Base-by-base conservation (phyloP, 1,140 invertebrate species). In the Holotrichia oblita region DNA sequence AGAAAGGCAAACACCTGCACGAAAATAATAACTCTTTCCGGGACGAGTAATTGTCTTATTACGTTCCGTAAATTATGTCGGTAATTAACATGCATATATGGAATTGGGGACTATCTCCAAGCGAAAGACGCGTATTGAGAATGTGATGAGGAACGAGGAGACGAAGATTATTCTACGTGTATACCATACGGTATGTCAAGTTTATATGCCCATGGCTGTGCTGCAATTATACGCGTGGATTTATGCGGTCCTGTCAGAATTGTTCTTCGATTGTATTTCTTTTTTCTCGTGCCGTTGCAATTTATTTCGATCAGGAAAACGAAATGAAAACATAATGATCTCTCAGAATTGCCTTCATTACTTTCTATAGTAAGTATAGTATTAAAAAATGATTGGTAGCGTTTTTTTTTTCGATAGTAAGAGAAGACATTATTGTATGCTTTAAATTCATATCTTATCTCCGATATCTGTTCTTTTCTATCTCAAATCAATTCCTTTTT, bases 31-130 rank as follows among this genome's bases (percentile, higher is more conserved):
- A 55, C 17, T n/a, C 12, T 55, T 17, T 17, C 6, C 48, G 12
- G 48, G 48, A 55, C 48, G 48, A 55, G 48, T 55, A 55, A 55
- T 55, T 55, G 48, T 55, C 48, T 55, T 55, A 55, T 55, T 55
- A 55, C 14, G n/a, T 17, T 55, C 17, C 48, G 48, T 55, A 14
- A 55, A 55, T 55, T 55, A 55, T 55, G 48, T 55, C 48, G n/a
- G 48, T 55, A 55, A 55, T 55, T 55, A 55, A 55, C 48, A 55
- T 55, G 48, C 48, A 55, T 55, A 55, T 17, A 55, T 55, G 48
- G 48, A 55, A 44, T 10, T 14, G 9, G 42, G 42, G 42, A 44
- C 42, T 14, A 44, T 44, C 42, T 9, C 8, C 42, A 9, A 44
- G 42, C 42, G 14, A 14, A 55, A 6, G 48, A 55, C n/a, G n/a